These are phyloP conservation scores for Hiodon alosoides DNA, from an alignment of 2,113 vertebrate genomes.

Conservation along the genomic window DNA sequence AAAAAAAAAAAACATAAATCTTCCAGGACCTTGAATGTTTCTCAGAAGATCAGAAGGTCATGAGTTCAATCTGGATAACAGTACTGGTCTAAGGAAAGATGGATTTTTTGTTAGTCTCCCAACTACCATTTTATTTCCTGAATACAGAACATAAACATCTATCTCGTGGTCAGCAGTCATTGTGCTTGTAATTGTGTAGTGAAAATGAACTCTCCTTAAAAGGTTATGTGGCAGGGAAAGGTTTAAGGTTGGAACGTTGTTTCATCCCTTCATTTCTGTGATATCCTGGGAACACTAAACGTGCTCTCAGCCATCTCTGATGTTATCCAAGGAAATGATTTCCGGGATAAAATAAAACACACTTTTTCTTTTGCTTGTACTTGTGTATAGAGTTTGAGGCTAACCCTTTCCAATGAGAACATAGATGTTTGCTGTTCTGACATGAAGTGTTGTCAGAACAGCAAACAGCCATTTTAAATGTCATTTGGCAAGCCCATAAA, in stretches of 20 bases:
- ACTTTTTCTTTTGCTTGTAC: too few relatives aligned
- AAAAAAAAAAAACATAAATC: slow-evolving; percentile 40
- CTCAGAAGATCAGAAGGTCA: slow-evolving; percentile 45
- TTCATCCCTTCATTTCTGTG: background rate
- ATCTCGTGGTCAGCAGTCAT: slow-evolving; percentile 23
- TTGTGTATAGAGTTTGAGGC: too few relatives aligned
- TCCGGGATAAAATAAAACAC: too few relatives aligned
- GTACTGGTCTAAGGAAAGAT: slow-evolving; percentile 42
- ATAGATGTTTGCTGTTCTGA: too few relatives aligned
- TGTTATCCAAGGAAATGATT: too few relatives aligned
- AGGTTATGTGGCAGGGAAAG: background rate
- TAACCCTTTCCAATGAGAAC: too few relatives aligned
- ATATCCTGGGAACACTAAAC: background rate
- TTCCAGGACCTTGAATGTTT: slow-evolving; percentile 38
- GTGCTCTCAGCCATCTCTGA: too few relatives aligned
- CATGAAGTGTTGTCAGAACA: too few relatives aligned
- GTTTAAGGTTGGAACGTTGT: background rate
- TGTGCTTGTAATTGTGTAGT: too few relatives aligned
- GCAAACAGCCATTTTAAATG: too few relatives aligned
- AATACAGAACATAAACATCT: slow-evolving; percentile 46
- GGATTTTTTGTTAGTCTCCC: slow-evolving; percentile 42
- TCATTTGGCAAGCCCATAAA: too few relatives aligned
- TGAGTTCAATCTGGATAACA: slow-evolving; percentile 45
- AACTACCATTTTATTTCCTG: slow-evolving; percentile 25
- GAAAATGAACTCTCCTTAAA: background rate